These are phyloP conservation scores for Branchipolynoe longqiensis DNA, from an alignment of 2,888 invertebrate genomes.

Conservation along the genomic window DNA sequence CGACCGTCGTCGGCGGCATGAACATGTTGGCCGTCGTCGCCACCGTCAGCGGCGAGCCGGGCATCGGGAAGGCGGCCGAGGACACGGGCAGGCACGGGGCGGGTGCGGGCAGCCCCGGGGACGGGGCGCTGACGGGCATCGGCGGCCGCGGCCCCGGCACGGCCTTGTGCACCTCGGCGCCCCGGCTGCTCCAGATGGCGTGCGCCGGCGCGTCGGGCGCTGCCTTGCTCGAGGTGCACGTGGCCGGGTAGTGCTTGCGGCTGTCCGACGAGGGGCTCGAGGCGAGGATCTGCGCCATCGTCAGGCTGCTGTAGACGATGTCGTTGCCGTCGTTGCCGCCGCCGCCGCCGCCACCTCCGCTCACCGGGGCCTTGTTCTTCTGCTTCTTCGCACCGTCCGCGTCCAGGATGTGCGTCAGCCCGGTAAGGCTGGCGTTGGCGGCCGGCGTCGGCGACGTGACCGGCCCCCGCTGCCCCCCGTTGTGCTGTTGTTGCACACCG, in stretches of 20 bases:
- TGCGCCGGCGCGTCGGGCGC: not conserved
- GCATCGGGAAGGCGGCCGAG: not conserved
- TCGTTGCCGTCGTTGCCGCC: not conserved
- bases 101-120: not conserved
- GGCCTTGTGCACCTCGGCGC: not conserved
- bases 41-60: not conserved
- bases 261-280: not conserved
- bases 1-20: not conserved
- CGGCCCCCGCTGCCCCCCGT: not conserved
- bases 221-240: not conserved
- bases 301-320: constrained; percentile 48
- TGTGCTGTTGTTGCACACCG: constrained; percentile 15
- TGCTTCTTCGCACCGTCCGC: not conserved
- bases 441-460: not conserved
- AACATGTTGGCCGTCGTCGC: constrained; percentile 18
- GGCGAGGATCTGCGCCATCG: constrained; percentile 38
- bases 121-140: not conserved
- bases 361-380: not conserved
- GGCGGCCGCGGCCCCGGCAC: not conserved
- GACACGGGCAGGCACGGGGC: not conserved
- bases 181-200: not conserved
- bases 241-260: not conserved
- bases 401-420: constrained; percentile 10
- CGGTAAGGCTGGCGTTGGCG: not conserved
- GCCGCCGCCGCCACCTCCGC: too few species aligned